These are phyloP conservation scores for Corvus cornix DNA, from an alignment of 2,113 vertebrate species.

Conservation along the genomic window DNA sequence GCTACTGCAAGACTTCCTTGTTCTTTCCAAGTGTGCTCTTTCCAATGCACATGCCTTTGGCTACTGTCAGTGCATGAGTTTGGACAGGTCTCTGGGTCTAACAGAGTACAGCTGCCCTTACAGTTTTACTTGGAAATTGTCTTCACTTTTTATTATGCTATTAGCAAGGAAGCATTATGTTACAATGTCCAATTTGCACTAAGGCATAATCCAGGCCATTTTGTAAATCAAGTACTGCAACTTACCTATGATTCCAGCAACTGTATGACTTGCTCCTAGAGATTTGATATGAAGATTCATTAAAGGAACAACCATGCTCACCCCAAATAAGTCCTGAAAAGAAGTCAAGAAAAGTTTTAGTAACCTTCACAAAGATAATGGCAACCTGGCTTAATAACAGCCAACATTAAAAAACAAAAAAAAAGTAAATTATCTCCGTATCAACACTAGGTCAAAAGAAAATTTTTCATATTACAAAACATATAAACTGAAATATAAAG, in stretches of 20 bases:
- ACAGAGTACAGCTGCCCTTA: background rate
- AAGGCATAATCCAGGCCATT: background rate
- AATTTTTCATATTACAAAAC: background rate
- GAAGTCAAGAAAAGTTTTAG: background rate
- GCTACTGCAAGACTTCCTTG: background rate
- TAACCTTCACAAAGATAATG: background rate
- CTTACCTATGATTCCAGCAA: constrained; percentile 91
- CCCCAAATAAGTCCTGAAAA: constrained; percentile 92
- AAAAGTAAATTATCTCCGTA: background rate
- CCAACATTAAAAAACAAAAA: background rate
- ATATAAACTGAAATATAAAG: background rate
- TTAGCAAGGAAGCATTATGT: background rate
- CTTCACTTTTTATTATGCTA: background rate
- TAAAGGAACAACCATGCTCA: constrained; percentile 94
- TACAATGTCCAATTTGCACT: background rate
- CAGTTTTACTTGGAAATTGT: background rate
- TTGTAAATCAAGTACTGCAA: background rate
- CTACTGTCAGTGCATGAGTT: background rate
- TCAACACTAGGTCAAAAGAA: background rate
- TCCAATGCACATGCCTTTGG: background rate
- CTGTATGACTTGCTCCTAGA: constrained; percentile 89
- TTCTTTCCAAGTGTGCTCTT: background rate
- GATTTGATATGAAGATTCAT: constrained; percentile 90
- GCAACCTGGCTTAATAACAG: background rate
- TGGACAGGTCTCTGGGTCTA: background rate